These are phyloP conservation scores for Argyrosomus japonicus DNA, from an alignment of 2,113 vertebrate species.

Conservation along the genomic window DNA sequence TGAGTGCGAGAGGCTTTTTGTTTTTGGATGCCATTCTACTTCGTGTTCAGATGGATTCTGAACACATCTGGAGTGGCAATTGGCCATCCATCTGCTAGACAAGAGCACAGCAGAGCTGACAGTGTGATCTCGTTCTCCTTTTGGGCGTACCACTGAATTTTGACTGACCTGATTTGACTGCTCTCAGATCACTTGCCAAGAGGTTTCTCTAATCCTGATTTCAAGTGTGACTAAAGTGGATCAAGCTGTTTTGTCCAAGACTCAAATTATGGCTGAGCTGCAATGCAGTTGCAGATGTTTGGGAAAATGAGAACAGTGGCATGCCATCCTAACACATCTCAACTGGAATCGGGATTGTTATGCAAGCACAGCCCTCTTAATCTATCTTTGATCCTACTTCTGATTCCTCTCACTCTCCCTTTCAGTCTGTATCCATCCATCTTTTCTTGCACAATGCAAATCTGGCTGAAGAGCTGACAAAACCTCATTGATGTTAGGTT, in stretches of 20 bases:
- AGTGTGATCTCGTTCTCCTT: conserved; percentile 52
- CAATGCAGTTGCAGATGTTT: conserved; percentile 63
- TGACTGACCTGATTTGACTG: conserved; percentile 76
- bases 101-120: conserved; percentile 49
- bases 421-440: conserved; percentile 8
- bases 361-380: conserved; percentile 46
- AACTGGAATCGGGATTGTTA: conserved; percentile 41
- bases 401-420: conserved; percentile 29
- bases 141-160: conserved; percentile 57
- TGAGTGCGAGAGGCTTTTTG: conserved; percentile 46
- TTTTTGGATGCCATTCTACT: conserved; percentile 58
- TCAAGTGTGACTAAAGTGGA: conserved; percentile 83
- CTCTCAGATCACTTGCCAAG: conserved; percentile 75
- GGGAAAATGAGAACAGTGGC: conserved; percentile 53
- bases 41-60: conserved; percentile 45
- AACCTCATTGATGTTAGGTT: conserved; percentile 18
- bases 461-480: background rate
- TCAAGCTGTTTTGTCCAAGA: conserved; percentile 76
- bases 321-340: conserved; percentile 31
- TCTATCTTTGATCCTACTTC: conserved; percentile 55
- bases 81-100: conserved; percentile 65
- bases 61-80: conserved; percentile 72
- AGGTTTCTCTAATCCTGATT: conserved; percentile 82
- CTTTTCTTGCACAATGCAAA: background rate
- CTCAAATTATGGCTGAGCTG: conserved; percentile 66